Conservation (phyloP, 2,113 vertebrate genomes). For the Notiomystis cincta region DNA sequence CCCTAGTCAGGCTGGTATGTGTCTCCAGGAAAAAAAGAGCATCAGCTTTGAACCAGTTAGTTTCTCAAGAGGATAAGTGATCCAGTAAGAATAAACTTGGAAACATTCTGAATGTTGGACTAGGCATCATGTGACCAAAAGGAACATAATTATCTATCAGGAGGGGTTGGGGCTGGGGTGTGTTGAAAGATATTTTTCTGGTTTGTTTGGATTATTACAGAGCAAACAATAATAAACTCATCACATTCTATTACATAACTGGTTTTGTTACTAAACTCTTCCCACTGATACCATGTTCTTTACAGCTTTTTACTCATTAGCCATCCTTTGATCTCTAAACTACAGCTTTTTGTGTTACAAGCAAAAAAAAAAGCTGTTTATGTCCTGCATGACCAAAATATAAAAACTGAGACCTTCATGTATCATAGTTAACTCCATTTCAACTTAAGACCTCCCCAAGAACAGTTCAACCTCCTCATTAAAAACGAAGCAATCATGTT, state of each 20-base stretch:
- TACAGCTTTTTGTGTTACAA: neutral
- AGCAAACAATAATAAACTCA: neutral
- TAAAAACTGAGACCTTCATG: neutral
- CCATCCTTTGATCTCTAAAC: neutral
- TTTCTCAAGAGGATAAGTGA: neutral
- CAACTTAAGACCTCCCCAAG: neutral
- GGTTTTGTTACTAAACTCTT: neutral
- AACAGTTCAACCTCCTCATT: neutral
- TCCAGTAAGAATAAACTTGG: neutral
- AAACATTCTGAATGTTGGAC: neutral
- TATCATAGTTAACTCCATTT: neutral
- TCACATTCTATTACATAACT: neutral
- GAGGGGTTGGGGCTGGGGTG: fast-evolving
- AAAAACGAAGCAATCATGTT: neutral
- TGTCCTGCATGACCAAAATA: neutral
- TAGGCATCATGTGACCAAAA: neutral
- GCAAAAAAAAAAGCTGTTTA: neutral
- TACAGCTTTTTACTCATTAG: neutral
- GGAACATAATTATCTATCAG: neutral
- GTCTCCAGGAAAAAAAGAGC: neutral
- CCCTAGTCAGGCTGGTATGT: neutral
- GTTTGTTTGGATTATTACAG: neutral
- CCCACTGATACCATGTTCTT: neutral
- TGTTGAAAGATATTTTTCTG: neutral
- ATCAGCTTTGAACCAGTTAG: neutral